Evolutionary conservation across 2,113 vertebrate species (phyloP).

Genomic region (Abramis brama): DNA sequence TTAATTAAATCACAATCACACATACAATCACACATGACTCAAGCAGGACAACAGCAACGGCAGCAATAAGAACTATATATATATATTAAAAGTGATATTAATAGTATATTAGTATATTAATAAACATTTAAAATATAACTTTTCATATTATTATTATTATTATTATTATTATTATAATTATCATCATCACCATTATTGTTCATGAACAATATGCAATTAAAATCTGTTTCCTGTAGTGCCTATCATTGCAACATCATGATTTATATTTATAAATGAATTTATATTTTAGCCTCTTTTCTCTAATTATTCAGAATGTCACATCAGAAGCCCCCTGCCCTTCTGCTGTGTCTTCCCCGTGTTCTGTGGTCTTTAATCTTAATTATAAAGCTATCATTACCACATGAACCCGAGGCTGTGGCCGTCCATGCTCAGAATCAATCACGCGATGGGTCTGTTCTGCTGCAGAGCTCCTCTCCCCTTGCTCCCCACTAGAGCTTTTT

Average conservation of each 20-base stretch:
- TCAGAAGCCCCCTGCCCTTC: slow-evolving; percentile 69
- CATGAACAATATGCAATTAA: not conserved
- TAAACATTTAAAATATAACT: not conserved
- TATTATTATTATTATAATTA: too few species aligned
- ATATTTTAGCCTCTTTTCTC: slow-evolving; percentile 68
- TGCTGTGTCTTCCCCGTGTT: slow-evolving; percentile 73
- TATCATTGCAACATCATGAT: not conserved
- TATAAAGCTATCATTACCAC: slow-evolving; percentile 82
- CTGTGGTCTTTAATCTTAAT: slow-evolving; percentile 82
- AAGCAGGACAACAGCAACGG: not conserved
- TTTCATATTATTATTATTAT: too few species aligned
- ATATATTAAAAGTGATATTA: too few species aligned
- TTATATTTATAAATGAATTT: not conserved
- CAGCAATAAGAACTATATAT: not conserved
- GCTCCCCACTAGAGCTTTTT: slow-evolving; percentile 23
- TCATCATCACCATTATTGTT: not conserved
- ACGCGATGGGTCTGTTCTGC: slow-evolving; percentile 60
- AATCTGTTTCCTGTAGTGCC: not conserved
- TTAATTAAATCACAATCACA: not conserved
- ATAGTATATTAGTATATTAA: too few species aligned
- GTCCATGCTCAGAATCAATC: slow-evolving; percentile 78
- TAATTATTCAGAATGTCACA: slow-evolving; percentile 76
- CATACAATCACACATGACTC: not conserved
- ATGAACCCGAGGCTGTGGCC: slow-evolving; percentile 73
- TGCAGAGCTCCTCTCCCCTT: slow-evolving; percentile 26